Evolutionary conservation across 2,113 vertebrate species (phyloP).

Genomic region (Globicephala melas): DNA sequence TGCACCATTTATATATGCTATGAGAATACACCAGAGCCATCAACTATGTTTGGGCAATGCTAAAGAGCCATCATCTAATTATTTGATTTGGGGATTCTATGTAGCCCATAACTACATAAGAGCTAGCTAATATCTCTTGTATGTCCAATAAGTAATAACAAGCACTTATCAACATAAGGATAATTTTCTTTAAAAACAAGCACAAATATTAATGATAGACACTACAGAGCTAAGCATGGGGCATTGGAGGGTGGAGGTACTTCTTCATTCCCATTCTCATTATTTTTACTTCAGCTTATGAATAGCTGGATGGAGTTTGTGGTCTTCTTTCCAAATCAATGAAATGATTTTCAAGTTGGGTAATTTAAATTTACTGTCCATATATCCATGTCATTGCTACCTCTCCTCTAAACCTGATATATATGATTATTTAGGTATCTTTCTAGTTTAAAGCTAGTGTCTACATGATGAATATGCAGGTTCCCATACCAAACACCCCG

Average conservation of each 20-base stretch:
- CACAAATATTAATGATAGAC: not conserved
- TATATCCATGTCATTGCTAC: slow-evolving; percentile 42
- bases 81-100: not conserved
- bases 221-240: not conserved
- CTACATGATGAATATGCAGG: slow-evolving; percentile 45
- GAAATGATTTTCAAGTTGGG: slow-evolving; percentile 64
- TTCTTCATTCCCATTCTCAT: not conserved
- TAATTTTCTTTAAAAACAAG: not conserved
- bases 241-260: not conserved
- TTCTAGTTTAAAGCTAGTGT: slow-evolving; percentile 44
- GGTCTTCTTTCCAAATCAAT: slow-evolving; percentile 67
- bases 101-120: not conserved
- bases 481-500: slow-evolving; percentile 55
- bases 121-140: not conserved
- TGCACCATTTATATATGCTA: not conserved
- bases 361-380: slow-evolving; percentile 50
- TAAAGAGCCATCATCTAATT: not conserved
- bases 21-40: not conserved
- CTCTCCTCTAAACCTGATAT: slow-evolving; percentile 57
- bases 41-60: not conserved
- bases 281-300: slow-evolving; percentile 48
- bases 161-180: not conserved
- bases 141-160: not conserved
- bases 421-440: slow-evolving; percentile 28
- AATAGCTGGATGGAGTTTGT: slow-evolving; percentile 50